phyloP scores from a whole-genome alignment of 2,113 vertebrate genomes.

The Leiothrix lutea region DNA sequence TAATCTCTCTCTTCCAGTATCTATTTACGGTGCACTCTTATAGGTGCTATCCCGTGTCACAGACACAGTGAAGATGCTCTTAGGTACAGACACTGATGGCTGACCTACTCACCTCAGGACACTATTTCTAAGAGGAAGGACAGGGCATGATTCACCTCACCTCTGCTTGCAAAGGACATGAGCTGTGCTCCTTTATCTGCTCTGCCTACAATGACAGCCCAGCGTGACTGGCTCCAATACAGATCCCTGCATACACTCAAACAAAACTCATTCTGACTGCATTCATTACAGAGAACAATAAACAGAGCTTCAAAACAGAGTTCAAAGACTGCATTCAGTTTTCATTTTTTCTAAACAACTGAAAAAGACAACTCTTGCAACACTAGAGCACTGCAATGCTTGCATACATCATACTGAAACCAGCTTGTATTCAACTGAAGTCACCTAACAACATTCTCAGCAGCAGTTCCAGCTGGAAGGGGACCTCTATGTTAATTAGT shows the following conservation, averaged over 20 bases:
- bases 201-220: not conserved
- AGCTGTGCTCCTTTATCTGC: not conserved
- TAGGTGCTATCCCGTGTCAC: not conserved
- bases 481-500: not conserved
- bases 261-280: not conserved
- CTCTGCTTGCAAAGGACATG: not conserved
- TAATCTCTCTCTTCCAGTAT: not conserved
- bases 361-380: not conserved
- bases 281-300: not conserved
- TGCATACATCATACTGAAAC: not conserved
- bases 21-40: not conserved
- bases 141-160: not conserved
- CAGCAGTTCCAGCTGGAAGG: not conserved
- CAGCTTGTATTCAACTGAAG: not conserved
- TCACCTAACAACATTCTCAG: not conserved
- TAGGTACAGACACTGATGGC: accelerated
- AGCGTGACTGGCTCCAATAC: not conserved
- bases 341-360: not conserved
- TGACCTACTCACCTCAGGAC: not conserved
- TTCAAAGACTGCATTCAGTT: not conserved
- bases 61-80: not conserved
- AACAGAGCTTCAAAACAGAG: conserved; percentile 16
- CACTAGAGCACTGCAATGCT: not conserved
- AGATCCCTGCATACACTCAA: not conserved
- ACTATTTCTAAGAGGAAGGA: not conserved